phyloP scores from a whole-genome alignment of 1,140 invertebrate genomes.

The Orius insidiosus region DNA sequence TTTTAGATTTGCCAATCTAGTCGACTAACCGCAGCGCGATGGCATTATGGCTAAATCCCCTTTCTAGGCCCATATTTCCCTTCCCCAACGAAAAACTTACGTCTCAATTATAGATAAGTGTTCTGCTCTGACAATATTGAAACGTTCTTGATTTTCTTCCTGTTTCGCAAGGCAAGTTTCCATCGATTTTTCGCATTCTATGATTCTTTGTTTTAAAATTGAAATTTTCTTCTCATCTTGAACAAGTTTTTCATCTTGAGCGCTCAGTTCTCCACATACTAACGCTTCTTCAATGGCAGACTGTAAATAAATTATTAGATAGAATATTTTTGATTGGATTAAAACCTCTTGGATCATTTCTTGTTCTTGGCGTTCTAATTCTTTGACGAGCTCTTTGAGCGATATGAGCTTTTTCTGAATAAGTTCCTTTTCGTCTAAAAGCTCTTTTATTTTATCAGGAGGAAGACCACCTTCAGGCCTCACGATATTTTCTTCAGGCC shows the following conservation, averaged over 20 bases:
- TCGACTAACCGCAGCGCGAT: too few relatives aligned
- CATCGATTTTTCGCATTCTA: constrained; percentile 34
- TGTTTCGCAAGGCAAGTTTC: constrained; percentile 28
- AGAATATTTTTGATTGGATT: background rate
- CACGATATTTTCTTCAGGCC: constrained; percentile 2
- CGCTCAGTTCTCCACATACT: constrained; percentile 60
- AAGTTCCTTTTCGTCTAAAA: constrained; percentile 37
- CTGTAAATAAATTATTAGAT: constrained; percentile 28
- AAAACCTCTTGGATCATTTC: constrained; percentile 57
- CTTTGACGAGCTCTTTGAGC: constrained; percentile 56
- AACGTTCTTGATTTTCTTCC: constrained; percentile 28
- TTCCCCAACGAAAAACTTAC: constrained; percentile 11
- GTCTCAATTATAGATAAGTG: constrained; percentile 17
- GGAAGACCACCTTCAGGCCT: constrained; percentile 1
- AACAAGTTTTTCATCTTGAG: constrained; percentile 49
- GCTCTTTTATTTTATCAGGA: constrained; percentile 13
- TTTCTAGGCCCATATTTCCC: background rate
- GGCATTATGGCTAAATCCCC: background rate
- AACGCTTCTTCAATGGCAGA: constrained; percentile 69
- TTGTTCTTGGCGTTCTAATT: constrained; percentile 65
- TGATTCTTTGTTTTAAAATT: constrained; percentile 41
- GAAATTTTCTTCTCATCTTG: constrained; percentile 49
- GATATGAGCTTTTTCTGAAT: constrained; percentile 35
- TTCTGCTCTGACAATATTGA: constrained; percentile 19
- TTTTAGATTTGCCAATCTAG: too few relatives aligned